Percentiles rank a stretch among this genome's conserved stretches.
phyloP scores from a whole-genome alignment of 2,113 vertebrate genomes.

The Acanthochromis polyacanthus region DNA sequence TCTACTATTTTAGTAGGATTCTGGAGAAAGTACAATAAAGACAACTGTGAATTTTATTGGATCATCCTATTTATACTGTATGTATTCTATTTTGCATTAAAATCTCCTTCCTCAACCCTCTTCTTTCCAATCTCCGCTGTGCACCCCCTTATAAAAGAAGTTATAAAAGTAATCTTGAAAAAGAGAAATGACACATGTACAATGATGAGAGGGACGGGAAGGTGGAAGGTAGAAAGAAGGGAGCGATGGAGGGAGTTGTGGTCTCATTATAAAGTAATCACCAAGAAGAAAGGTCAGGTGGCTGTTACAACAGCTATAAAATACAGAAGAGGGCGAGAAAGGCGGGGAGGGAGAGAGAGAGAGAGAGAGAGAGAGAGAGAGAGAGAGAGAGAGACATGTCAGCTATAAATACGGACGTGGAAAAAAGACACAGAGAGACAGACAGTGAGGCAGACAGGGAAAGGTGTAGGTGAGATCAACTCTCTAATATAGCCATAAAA shows the following conservation, averaged over 20 bases:
- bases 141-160: conserved; percentile 6
- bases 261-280: conserved; percentile 80
- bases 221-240: conserved; percentile 24
- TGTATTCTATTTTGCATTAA: background rate
- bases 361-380: background rate
- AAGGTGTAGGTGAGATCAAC: conserved; percentile 45
- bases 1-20: background rate
- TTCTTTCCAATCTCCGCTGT: background rate
- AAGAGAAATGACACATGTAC: conserved; percentile 48
- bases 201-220: conserved; percentile 11
- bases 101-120: background rate
- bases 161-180: conserved; percentile 37
- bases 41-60: background rate
- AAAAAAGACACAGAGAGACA: conserved; percentile 19
- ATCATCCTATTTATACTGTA: background rate
- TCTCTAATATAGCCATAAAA: conserved; percentile 57
- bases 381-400: conserved; percentile 10
- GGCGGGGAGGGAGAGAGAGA: conserved; percentile 8
- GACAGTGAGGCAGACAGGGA: conserved; percentile 25
- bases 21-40: background rate
- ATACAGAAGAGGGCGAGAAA: conserved; percentile 39
- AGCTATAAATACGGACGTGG: conserved; percentile 30
- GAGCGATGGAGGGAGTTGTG: conserved; percentile 58
- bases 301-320: conserved; percentile 76
- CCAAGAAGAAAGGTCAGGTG: conserved; percentile 76